Conservation (phyloP, 2,888 invertebrate species). For the Morinoia aosen region DNA sequence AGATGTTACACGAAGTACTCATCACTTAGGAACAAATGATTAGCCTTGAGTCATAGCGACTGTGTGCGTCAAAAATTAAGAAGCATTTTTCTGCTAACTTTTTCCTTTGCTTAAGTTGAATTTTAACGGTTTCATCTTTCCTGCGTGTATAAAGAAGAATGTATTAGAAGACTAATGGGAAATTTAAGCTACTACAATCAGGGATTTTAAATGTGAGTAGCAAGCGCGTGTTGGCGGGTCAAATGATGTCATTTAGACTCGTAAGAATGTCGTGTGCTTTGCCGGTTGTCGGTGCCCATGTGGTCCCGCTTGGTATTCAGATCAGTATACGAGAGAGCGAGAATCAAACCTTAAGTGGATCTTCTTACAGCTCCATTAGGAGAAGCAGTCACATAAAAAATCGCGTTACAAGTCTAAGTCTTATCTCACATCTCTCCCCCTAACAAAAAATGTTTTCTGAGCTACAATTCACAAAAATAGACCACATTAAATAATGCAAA, state of each 20-base stretch:
- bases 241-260: not conserved
- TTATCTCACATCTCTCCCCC: not conserved
- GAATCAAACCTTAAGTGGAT: not conserved
- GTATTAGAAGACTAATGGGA: not conserved
- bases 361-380: not conserved
- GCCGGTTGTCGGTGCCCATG: not conserved
- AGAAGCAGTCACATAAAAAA: not conserved
- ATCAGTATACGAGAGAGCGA: not conserved
- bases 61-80: not conserved
- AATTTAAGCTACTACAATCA: not conserved
- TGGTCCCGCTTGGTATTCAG: not conserved
- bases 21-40: not conserved
- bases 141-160: not conserved
- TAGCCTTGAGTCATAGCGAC: not conserved
- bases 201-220: not conserved
- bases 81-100: too few relatives aligned
- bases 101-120: not conserved
- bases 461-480: not conserved
- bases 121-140: not conserved
- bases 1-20: not conserved
- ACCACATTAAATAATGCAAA: not conserved
- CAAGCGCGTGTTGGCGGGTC: not conserved
- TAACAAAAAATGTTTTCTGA: not conserved
- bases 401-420: not conserved
- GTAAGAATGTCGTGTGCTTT: conserved; percentile 4